Evolutionary conservation across 2,113 vertebrate species (phyloP), one percentile per base, ranked within the genome.

Genomic region (Ranitomeya imitator): DNA sequence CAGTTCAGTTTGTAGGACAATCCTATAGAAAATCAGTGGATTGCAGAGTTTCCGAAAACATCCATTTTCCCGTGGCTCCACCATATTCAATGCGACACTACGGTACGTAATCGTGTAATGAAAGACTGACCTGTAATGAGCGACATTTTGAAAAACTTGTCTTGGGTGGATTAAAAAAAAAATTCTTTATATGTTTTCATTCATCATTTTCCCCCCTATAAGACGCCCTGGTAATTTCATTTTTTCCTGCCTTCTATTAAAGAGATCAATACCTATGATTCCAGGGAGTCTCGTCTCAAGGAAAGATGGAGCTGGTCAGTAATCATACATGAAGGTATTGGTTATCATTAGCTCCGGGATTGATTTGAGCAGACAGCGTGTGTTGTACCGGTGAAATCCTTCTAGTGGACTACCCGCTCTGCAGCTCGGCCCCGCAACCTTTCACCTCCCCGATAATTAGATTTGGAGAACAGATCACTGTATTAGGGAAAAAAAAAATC

Each of bases 211-310:
- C 94, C 93, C 93, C 87, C 93, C 95, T 95, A 59, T 18, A 78
- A 76, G 81, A 83, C 93, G 94, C 95, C 94, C 92, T 92, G 89
- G 83, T 9, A 94, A 97, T 95, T 97, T 97, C 96, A 96, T 95
- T 97, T 96, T 45, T 97, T 96, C 94, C 94, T 96, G 95, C 95
- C 95, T 96, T 97, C 96, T 97, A 97, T 96, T 96, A 95, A 95
- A 94, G 94, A 94, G 95, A 97, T 97, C 96, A 95, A 97, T 97
- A 96, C 93, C 90, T 94, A 95, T 94, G 96, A 95, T 96, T 96
- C 96, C 95, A 95, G 93, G 94, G 95, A 96, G 95, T 96, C 96
- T 96, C 95, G 92, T 93, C 92, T 95, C 93, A 92, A 93, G 93
- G 93, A 94, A 95, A 96, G 96, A 97, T 95, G 95, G 94, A 96